Percentiles rank a stretch among this genome's conserved stretches.
These are phyloP conservation scores for Platypus cylindrus DNA, from an alignment of 2,888 invertebrate genomes.

Conservation along the genomic window DNA sequence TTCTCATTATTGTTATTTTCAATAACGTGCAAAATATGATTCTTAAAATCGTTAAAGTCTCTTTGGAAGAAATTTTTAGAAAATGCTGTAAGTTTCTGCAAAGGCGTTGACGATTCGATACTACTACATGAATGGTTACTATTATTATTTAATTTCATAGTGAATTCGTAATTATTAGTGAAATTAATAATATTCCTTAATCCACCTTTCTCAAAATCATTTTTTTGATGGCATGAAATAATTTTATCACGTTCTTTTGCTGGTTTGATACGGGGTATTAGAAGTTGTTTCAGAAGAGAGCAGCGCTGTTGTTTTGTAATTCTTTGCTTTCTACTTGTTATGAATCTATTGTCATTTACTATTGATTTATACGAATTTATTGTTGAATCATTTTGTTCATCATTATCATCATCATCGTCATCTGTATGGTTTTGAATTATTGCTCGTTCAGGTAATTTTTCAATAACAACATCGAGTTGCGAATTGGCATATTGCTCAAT, in stretches of 20 bases:
- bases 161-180: constrained; percentile 31
- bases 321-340: constrained; percentile 18
- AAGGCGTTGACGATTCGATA: constrained; percentile 26
- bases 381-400: constrained; percentile 12
- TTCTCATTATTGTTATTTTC: too few species aligned
- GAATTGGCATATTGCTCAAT: constrained; percentile 21
- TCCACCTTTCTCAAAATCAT: constrained; percentile 21
- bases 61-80: constrained; percentile 30
- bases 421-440: not conserved
- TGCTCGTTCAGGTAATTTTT: constrained; percentile 16
- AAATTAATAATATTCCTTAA: constrained; percentile 30
- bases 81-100: constrained; percentile 29
- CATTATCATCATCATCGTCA: constrained; percentile 8
- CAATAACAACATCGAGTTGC: constrained; percentile 26
- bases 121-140: too few species aligned
- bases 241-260: constrained; percentile 18
- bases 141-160: constrained; percentile 24
- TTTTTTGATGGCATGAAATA: constrained; percentile 4
- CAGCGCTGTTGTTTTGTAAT: constrained; percentile 32
- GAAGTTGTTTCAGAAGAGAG: constrained; percentile 28
- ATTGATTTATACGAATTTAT: not conserved
- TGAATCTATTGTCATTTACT: not conserved
- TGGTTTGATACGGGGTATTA: constrained; percentile 20
- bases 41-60: constrained; percentile 30
- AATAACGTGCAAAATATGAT: constrained; percentile 29